These are phyloP conservation scores for Odontocolon sp. DNA, from an alignment of 2,888 invertebrate species.

Conservation along the genomic window DNA sequence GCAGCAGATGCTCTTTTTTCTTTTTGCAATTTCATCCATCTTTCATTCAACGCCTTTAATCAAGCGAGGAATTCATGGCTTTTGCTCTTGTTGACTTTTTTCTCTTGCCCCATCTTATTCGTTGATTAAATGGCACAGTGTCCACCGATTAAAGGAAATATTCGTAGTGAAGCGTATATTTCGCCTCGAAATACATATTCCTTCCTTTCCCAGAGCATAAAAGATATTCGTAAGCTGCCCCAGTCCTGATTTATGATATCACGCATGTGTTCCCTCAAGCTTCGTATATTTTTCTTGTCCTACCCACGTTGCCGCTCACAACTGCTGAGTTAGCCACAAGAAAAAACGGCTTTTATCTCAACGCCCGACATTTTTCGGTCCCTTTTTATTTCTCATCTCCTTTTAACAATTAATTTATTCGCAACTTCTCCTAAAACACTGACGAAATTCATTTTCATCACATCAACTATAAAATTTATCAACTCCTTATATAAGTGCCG, in stretches of 20 bases:
- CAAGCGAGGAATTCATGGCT: neutral
- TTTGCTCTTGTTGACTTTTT: neutral
- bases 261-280: constrained; percentile 29
- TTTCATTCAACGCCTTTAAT: neutral
- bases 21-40: neutral
- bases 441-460: neutral
- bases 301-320: constrained; percentile 5
- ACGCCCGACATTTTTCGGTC: neutral
- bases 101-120: neutral
- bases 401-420: neutral
- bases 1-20: neutral
- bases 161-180: neutral
- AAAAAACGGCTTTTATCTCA: neutral
- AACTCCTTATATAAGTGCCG: too few relatives aligned
- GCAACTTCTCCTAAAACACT: too few relatives aligned
- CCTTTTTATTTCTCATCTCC: too few relatives aligned
- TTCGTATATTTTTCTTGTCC: constrained; percentile 41
- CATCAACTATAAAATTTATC: neutral
- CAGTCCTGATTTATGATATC: constrained; percentile 28
- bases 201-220: neutral
- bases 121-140: neutral
- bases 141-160: constrained; percentile 8
- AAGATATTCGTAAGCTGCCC: constrained; percentile 11
- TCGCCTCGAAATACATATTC: neutral
- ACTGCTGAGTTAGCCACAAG: constrained; percentile 2